These are phyloP conservation scores for Ernsta delagoae DNA, from an alignment of 2,888 invertebrate species.

Conservation along the genomic window DNA sequence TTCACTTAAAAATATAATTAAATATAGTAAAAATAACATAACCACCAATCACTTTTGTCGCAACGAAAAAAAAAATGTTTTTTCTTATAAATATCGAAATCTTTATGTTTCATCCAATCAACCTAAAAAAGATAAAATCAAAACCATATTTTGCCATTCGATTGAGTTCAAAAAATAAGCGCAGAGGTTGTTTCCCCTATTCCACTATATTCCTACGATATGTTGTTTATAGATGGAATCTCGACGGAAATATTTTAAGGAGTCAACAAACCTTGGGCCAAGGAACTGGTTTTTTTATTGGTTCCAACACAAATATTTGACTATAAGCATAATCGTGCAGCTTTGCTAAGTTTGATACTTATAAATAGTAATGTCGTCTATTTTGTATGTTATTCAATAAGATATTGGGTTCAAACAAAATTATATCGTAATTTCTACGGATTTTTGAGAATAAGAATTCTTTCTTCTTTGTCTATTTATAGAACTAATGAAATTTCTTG, in stretches of 20 bases:
- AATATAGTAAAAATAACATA: background rate
- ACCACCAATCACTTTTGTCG: too few species aligned
- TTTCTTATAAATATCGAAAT: too few species aligned
- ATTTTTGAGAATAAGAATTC: background rate
- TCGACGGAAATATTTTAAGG: slow-evolving; percentile 67
- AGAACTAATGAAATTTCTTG: too few species aligned
- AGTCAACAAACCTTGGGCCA: slow-evolving; percentile 76
- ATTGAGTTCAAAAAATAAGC: slow-evolving; percentile 15
- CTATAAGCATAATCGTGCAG: slow-evolving; percentile 44
- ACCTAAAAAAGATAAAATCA: background rate
- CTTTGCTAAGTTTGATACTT: slow-evolving; percentile 27
- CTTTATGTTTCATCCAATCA: background rate
- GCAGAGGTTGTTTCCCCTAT: slow-evolving; percentile 17
- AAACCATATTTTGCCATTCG: slow-evolving; percentile 9
- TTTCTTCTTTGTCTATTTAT: too few species aligned
- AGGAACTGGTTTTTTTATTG: slow-evolving; percentile 75
- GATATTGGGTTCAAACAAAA: background rate
- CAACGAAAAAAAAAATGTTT: too few species aligned
- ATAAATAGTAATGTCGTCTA: slow-evolving; percentile 8
- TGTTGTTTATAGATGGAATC: slow-evolving; percentile 53
- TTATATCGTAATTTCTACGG: background rate
- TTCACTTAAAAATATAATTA: too few species aligned
- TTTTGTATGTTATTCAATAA: background rate
- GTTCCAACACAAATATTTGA: slow-evolving; percentile 76
- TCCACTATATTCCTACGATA: slow-evolving; percentile 25